phyloP scores from a whole-genome alignment of 2,797 vertebrate genomes.

The Myripristis jacobus region DNA sequence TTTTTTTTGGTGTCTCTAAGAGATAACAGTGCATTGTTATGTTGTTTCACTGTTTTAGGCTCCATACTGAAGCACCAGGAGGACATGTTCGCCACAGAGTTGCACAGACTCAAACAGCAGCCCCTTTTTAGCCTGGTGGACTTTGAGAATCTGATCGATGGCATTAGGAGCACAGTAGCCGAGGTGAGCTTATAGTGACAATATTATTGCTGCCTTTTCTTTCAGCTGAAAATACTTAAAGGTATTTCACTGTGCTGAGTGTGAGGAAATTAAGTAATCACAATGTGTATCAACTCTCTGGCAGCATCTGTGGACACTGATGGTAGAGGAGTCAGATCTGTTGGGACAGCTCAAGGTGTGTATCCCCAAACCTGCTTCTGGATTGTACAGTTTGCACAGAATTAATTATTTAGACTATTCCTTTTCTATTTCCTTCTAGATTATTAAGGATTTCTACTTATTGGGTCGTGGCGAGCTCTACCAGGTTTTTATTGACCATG shows the following conservation, averaged over 20 bases:
- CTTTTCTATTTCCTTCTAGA: conserved; percentile 79
- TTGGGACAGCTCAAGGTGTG: conserved; percentile 96
- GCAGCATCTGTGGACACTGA: conserved; percentile 97
- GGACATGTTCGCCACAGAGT: conserved; percentile 92
- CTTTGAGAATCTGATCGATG: conserved; percentile 95
- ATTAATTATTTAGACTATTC: background rate
- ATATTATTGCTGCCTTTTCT: background rate
- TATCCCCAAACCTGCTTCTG: background rate
- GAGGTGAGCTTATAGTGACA: conserved; percentile 83
- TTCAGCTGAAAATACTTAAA: background rate
- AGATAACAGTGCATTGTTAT: background rate
- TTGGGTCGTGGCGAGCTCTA: conserved; percentile 97
- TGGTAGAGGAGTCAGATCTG: conserved; percentile 97
- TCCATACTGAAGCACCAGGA: conserved; percentile 98
- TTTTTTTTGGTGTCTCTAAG: background rate
- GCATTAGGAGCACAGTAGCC: conserved; percentile 94
- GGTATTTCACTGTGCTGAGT: too few relatives aligned
- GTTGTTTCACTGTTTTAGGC: conserved; percentile 75
- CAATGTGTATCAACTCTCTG: conserved; percentile 29
- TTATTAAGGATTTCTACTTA: conserved; percentile 98
- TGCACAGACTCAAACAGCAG: conserved; percentile 96
- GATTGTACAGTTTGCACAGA: background rate
- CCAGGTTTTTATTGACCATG: conserved; percentile 97
- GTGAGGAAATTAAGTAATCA: background rate
- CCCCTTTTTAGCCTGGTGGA: conserved; percentile 94